Conservation (phyloP, 1,140 invertebrate genomes). For the Nephotettix cincticeps region DNA sequence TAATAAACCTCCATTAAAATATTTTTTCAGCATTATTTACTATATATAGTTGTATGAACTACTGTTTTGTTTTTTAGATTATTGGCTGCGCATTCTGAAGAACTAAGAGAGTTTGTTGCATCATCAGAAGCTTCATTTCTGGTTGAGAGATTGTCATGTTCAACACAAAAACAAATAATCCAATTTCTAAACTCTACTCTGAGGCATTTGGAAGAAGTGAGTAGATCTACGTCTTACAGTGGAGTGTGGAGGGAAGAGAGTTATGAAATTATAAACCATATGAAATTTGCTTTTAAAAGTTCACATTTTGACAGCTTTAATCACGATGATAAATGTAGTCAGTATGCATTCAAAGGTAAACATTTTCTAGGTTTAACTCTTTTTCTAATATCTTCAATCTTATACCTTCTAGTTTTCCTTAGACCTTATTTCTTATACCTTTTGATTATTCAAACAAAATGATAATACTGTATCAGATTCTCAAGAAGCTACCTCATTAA, state of each 20-base stretch:
- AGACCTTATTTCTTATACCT: too few relatives aligned
- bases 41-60: background rate
- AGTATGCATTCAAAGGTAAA: slow-evolving; percentile 1
- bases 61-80: background rate
- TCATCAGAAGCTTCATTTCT: background rate
- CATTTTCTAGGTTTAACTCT: too few relatives aligned
- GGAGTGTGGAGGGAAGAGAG: background rate
- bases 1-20: too few relatives aligned
- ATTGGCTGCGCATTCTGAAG: background rate
- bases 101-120: background rate
- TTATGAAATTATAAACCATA: background rate
- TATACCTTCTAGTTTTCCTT: too few relatives aligned
- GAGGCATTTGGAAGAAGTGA: background rate
- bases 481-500: too few relatives aligned
- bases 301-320: background rate
- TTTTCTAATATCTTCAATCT: too few relatives aligned
- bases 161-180: background rate
- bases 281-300: background rate
- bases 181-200: background rate
- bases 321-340: background rate
- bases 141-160: background rate
- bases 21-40: too few relatives aligned
- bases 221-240: background rate
- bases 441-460: too few relatives aligned
- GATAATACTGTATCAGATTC: too few relatives aligned